Percentiles rank a stretch among this genome's conserved stretches.
phyloP scores from a whole-genome alignment of 2,113 vertebrate genomes.

The Ailuropoda melanoleuca region DNA sequence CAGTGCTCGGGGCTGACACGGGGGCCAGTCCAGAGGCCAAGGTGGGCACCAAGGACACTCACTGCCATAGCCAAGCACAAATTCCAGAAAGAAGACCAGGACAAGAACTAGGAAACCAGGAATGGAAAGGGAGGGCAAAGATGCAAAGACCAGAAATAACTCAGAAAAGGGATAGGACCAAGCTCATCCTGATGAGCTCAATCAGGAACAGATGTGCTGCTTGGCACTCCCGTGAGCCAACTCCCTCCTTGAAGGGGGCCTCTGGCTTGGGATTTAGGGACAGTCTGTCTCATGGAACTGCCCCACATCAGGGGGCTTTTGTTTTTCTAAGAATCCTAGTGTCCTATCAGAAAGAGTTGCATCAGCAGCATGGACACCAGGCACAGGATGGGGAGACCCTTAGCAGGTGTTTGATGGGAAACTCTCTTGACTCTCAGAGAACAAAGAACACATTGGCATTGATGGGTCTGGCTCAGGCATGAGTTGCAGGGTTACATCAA shows the following conservation, averaged over 20 bases:
- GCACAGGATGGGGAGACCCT: not conserved
- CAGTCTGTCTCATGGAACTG: not conserved
- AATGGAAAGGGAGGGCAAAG: not conserved
- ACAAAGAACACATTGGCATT: not conserved
- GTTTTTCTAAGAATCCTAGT: not conserved
- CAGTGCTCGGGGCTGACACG: accelerated
- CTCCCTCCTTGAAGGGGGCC: not conserved
- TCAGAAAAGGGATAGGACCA: not conserved
- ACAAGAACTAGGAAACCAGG: not conserved
- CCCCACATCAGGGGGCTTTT: accelerated
- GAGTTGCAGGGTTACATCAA: not conserved
- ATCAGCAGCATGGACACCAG: not conserved
- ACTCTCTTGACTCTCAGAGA: not conserved
- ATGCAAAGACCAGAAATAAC: accelerated
- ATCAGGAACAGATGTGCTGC: accelerated
- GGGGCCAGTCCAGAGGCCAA: not conserved
- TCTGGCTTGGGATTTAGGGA: not conserved
- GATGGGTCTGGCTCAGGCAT: not conserved
- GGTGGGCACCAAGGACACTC: not conserved
- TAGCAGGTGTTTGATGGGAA: too few species aligned
- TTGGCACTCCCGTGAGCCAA: not conserved
- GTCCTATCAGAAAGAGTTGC: not conserved
- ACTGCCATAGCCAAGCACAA: not conserved
- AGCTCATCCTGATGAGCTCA: accelerated
- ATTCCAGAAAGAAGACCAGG: not conserved